Percentiles rank a stretch among this genome's conserved stretches.
Evolutionary conservation across 2,888 invertebrate species (phyloP).

Genomic region (Drosophila kanekoi): DNA sequence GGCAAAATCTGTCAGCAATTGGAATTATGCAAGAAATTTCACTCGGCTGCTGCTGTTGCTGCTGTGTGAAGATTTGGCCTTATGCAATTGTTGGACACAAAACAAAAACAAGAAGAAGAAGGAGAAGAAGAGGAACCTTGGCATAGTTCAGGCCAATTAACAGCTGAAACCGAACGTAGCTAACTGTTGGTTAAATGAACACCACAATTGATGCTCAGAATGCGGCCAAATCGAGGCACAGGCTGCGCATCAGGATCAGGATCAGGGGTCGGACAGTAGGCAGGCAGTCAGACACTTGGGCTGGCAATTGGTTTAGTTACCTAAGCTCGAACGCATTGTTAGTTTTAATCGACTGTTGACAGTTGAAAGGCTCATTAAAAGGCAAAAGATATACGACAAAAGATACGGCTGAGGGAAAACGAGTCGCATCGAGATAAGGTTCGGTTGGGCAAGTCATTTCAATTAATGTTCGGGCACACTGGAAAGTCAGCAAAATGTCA

Average conservation of each 20-base stretch:
- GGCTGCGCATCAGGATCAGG: slow-evolving; percentile 10
- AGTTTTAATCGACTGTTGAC: slow-evolving; percentile 68
- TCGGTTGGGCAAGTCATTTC: slow-evolving; percentile 45
- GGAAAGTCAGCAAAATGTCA: slow-evolving; percentile 54
- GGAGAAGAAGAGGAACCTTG: too few relatives aligned
- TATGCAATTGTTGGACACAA: slow-evolving; percentile 26
- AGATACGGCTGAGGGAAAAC: slow-evolving; percentile 4
- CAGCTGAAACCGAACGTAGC: slow-evolving; percentile 36
- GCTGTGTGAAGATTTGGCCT: slow-evolving; percentile 16
- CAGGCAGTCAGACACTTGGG: slow-evolving; percentile 4
- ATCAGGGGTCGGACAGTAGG: slow-evolving; percentile 9
- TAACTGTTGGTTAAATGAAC: slow-evolving; percentile 13
- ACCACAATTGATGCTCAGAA: slow-evolving; percentile 21
- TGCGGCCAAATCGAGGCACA: too few relatives aligned
- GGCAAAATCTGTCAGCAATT: slow-evolving; percentile 39
- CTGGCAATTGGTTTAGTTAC: slow-evolving; percentile 31
- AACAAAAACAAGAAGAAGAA: too few relatives aligned
- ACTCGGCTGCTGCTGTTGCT: slow-evolving; percentile 1
- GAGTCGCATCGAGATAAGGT: slow-evolving; percentile 59
- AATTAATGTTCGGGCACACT: slow-evolving; percentile 64
- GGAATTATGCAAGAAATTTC: slow-evolving; percentile 56
- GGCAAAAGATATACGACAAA: slow-evolving; percentile 12
- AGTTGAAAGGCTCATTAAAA: slow-evolving; percentile 68
- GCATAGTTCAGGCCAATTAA: slow-evolving; percentile 45
- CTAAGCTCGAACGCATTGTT: slow-evolving; percentile 29